A percentile compares a stretch with the other conserved stretches of the same genome.
Evolutionary conservation across 2,113 vertebrate genomes (phyloP).

Genomic region (Morone saxatilis): DNA sequence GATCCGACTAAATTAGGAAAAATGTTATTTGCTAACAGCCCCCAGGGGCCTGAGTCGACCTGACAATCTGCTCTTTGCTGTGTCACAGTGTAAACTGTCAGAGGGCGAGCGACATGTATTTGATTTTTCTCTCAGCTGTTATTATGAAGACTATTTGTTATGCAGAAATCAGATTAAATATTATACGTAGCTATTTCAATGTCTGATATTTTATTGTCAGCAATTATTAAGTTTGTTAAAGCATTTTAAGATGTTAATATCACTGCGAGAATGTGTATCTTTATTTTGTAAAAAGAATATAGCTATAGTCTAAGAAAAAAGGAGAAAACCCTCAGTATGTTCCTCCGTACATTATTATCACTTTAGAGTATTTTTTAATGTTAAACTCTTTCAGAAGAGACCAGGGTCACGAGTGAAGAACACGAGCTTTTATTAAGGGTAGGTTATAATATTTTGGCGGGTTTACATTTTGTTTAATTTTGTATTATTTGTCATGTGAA

Average conservation of each 20-base stretch:
- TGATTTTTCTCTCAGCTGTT: constrained; percentile 30
- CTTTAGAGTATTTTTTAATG: not conserved
- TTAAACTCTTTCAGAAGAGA: not conserved
- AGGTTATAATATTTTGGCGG: not conserved
- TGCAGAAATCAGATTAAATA: not conserved
- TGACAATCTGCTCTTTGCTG: constrained; percentile 73
- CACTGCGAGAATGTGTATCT: too few relatives aligned
- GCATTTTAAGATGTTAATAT: not conserved
- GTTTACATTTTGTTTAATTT: not conserved
- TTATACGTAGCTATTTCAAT: not conserved
- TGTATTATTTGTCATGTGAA: not conserved
- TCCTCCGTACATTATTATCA: too few relatives aligned
- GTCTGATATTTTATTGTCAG: not conserved
- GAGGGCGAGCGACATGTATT: constrained; percentile 41
- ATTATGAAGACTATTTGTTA: constrained; percentile 6
- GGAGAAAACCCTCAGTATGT: too few relatives aligned
- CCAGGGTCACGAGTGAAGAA: not conserved
- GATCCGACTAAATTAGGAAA: constrained; percentile 81
- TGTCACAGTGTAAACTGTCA: constrained; percentile 74
- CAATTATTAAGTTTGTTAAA: not conserved
- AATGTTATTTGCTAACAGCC: constrained; percentile 75
- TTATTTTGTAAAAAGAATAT: not conserved
- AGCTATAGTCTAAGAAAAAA: too few relatives aligned
- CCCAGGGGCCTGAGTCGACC: constrained; percentile 62
- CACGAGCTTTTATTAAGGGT: not conserved